A percentile compares a stretch with the other conserved stretches of the same genome.
Evolutionary conservation across 30 jellyfish, hydroid and myxozoan species (phyloP).

Genomic region (Sanderia malayensis): DNA sequence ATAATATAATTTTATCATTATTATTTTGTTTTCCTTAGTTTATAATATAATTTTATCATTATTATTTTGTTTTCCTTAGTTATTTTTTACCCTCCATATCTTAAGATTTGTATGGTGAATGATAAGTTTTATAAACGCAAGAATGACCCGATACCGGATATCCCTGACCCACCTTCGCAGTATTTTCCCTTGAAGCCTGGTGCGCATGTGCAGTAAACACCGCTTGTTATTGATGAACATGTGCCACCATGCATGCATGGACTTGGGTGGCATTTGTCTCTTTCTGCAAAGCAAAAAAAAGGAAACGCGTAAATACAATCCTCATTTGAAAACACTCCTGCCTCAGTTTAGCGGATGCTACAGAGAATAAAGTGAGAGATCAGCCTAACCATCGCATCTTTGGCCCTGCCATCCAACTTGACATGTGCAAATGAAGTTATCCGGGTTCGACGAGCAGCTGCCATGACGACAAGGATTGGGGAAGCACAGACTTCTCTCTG

Average conservation of each 20-base stretch:
- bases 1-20: too few species aligned
- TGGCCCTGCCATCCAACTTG: slow-evolving; percentile 76
- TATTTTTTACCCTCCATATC: too few species aligned
- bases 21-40: too few species aligned
- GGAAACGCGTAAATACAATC: too few species aligned
- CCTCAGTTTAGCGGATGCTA: background rate
- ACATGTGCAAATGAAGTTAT: slow-evolving; percentile 87
- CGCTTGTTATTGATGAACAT: slow-evolving; percentile 57
- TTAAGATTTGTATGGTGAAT: too few species aligned
- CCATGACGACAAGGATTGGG: slow-evolving; percentile 96
- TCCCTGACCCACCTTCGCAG: slow-evolving; percentile 84
- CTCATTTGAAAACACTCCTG: too few species aligned
- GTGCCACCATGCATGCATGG: slow-evolving; percentile 77
- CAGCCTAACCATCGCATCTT: slow-evolving; percentile 86
- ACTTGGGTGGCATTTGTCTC: slow-evolving; percentile 76
- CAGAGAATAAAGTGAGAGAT: background rate
- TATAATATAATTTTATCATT: too few species aligned
- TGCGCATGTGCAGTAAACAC: slow-evolving; percentile 54
- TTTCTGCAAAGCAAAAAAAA: too few species aligned
- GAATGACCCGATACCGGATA: too few species aligned
- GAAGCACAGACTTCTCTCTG: slow-evolving; percentile 76
- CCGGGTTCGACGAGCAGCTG: slow-evolving; percentile 73
- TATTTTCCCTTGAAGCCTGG: slow-evolving; percentile 59
- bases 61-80: too few species aligned
- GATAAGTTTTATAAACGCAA: too few species aligned